phyloP scores from a whole-genome alignment of 1,140 invertebrate genomes.

The Bombus waltoni region DNA sequence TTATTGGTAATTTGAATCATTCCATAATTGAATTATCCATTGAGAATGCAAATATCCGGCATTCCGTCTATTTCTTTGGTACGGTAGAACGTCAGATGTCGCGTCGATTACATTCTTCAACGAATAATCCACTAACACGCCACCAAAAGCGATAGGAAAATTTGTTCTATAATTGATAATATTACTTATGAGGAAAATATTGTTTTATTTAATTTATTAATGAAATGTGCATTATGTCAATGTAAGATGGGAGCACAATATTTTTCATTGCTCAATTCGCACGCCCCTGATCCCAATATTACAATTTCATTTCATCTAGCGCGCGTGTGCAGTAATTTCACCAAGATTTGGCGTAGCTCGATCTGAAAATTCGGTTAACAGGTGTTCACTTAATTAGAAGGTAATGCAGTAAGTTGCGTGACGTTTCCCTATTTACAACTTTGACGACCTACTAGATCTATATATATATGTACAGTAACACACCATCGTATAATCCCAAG shows the following conservation, averaged over 20 bases:
- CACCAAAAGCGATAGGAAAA: neutral
- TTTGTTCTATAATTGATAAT: neutral
- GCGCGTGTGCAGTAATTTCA: neutral
- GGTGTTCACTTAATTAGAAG: slow-evolving; percentile 1
- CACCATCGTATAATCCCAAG: neutral
- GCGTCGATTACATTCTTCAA: neutral
- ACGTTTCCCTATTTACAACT: neutral
- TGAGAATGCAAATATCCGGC: neutral
- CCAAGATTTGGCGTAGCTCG: neutral
- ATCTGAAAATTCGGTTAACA: slow-evolving; percentile 19
- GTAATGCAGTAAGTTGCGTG: neutral
- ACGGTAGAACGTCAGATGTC: slow-evolving; percentile 17
- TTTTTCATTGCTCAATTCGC: neutral
- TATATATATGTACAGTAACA: neutral
- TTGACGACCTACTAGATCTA: too few species aligned
- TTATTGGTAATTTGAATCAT: neutral
- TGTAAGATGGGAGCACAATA: neutral
- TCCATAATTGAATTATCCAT: neutral
- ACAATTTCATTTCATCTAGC: neutral
- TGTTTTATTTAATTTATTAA: neutral
- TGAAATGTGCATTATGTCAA: neutral
- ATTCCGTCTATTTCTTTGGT: neutral
- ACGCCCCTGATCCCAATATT: neutral
- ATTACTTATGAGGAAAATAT: neutral
- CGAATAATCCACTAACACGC: neutral